Evolutionary conservation across 2,888 invertebrate species (phyloP), one percentile per base, ranked within the genome.

Genomic region (Xestia xanthographa): DNA sequence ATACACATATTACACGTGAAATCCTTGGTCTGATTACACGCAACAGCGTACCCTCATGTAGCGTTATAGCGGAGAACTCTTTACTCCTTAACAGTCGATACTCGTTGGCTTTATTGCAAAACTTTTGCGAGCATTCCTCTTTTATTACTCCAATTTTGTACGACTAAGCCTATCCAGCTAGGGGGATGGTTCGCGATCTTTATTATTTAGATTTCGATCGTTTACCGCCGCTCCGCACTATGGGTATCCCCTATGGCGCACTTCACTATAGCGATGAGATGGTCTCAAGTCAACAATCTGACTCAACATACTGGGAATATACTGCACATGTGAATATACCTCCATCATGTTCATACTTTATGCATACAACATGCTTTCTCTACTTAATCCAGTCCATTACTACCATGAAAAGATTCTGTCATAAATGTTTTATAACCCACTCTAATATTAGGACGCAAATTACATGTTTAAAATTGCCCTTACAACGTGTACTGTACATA

Each of bases 61-160:
- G 79, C 82, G 66, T 82, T 87, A 82, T 80, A 81, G 79, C 88
- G 83, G 77, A 75, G 92, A 95, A 95, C 96, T 95, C 95, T 95
- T 96, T 96, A 94, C 95, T 95, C 93, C 96, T 96, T 95, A 95
- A 94, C 95, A 96, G 95, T 96, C 96, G 96, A 96, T 96, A 95
- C 95, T 95, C 94, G 95, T 95, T 93, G 94, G 93, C 93, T 96
- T 96, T 96, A 96, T 96, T 96, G 95, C 96, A 91, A 96, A 96
- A 96, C 95, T 96, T 96, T 96, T 92, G 93, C 94, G 92, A 93
- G 95, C 96, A 96, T 96, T 96, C 94, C 96, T 95, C 96, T 95
- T 96, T 96, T 96, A 96, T 96, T 96, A 96, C 96, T 93, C 95
- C 96, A 96, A 96, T 96, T 96, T 96, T 95, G 95, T 95, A 93